phyloP scores from a whole-genome alignment of 1,140 invertebrate genomes.

The Danaus plexippus region DNA sequence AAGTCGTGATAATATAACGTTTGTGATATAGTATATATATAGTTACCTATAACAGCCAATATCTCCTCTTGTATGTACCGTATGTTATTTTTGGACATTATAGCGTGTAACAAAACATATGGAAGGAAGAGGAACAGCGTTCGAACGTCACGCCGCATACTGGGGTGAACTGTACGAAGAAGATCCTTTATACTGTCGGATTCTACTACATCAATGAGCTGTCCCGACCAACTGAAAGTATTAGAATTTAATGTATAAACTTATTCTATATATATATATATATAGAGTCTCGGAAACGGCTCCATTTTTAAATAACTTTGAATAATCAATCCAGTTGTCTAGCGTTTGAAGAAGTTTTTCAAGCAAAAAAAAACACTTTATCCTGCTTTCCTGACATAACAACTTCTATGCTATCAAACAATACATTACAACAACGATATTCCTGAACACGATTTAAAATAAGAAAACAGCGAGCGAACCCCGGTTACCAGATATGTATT shows the following conservation, averaged over 20 bases:
- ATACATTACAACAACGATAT: too few relatives aligned
- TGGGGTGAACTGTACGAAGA: slow-evolving; percentile 77
- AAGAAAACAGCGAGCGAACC: too few relatives aligned
- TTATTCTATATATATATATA: not conserved
- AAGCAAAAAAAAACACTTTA: too few relatives aligned
- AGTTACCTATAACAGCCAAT: slow-evolving; percentile 66
- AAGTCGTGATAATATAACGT: too few relatives aligned
- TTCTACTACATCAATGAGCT: slow-evolving; percentile 73
- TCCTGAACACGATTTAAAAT: too few relatives aligned
- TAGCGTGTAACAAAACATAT: slow-evolving; percentile 75
- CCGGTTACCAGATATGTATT: too few relatives aligned
- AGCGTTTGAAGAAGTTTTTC: too few relatives aligned
- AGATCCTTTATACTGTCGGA: slow-evolving; percentile 71
- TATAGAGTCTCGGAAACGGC: not conserved
- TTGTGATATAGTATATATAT: too few relatives aligned
- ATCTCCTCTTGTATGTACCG: slow-evolving; percentile 73
- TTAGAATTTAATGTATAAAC: not conserved
- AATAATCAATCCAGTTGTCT: too few relatives aligned
- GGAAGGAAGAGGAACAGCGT: slow-evolving; percentile 81
- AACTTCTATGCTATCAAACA: too few relatives aligned
- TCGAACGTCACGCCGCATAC: slow-evolving; percentile 78
- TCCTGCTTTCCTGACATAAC: too few relatives aligned
- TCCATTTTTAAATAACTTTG: too few relatives aligned
- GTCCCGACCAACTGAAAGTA: slow-evolving; percentile 73
- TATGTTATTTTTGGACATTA: slow-evolving; percentile 67